Evolutionary conservation across 2,797 vertebrate genomes (phyloP).

Genomic region (Coregonus ussuriensis): DNA sequence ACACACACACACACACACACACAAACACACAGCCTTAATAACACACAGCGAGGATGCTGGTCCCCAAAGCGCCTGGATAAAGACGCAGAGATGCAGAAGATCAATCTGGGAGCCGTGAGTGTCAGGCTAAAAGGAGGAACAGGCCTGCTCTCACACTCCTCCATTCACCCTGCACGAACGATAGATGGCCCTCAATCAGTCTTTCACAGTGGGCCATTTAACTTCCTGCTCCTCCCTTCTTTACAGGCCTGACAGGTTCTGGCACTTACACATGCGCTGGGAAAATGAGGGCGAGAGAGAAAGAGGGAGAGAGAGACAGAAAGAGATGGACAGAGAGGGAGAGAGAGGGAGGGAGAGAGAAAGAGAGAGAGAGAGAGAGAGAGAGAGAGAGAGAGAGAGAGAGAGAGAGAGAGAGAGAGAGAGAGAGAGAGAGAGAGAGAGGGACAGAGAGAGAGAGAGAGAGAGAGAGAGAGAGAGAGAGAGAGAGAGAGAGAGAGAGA

Average conservation of each 20-base stretch:
- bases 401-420: no score
- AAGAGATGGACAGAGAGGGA: neutral
- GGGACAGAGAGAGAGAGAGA: no score
- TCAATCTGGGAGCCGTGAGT: neutral
- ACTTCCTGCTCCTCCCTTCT: neutral
- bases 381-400: no score
- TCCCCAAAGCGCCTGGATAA: neutral
- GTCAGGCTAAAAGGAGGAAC: neutral
- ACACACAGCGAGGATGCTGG: neutral
- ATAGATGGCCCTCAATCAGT: constrained; percentile 11
- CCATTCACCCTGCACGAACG: neutral
- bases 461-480: no score
- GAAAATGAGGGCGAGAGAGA: neutral
- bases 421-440: no score
- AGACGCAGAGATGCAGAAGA: neutral
- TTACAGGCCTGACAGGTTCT: neutral
- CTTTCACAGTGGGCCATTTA: neutral
- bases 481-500: neutral
- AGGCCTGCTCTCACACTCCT: neutral
- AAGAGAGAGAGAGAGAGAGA: fast-evolving
- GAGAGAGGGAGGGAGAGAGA: no score
- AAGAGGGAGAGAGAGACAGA: constrained; percentile 21
- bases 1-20: no score
- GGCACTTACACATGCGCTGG: neutral
- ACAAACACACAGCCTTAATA: neutral